phyloP scores from a whole-genome alignment of 2,113 vertebrate species.

The Galemys pyrenaicus region DNA sequence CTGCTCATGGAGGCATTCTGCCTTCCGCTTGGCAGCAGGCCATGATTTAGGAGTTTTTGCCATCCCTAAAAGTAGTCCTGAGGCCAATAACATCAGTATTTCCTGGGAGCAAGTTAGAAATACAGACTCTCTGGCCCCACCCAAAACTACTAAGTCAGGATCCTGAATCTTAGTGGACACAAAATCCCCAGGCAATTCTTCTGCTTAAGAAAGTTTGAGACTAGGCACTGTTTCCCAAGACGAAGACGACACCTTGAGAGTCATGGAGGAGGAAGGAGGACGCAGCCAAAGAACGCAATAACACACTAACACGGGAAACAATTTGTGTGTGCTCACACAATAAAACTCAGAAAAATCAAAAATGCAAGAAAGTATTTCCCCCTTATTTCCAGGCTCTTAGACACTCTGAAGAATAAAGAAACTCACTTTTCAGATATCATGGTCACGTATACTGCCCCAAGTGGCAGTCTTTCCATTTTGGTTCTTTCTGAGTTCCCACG shows the following conservation, averaged over 20 bases:
- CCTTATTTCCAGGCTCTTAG: background rate
- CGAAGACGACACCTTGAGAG: background rate
- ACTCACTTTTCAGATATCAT: background rate
- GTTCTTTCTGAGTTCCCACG: fast-evolving
- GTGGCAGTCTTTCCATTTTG: too few species aligned
- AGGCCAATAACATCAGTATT: background rate
- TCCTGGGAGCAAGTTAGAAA: background rate
- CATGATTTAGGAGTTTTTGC: background rate
- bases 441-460: too few species aligned
- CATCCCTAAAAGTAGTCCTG: background rate
- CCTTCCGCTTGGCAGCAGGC: background rate
- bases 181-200: background rate
- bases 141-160: background rate
- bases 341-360: background rate
- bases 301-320: background rate
- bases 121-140: background rate
- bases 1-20: background rate
- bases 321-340: too few species aligned
- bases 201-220: background rate
- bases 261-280: too few species aligned
- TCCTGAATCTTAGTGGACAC: background rate
- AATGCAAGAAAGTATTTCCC: background rate
- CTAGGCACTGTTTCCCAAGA: background rate
- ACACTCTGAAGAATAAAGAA: background rate
- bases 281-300: background rate